phyloP scores from a whole-genome alignment of 2,888 invertebrate species.

The Coleophora deauratella region DNA sequence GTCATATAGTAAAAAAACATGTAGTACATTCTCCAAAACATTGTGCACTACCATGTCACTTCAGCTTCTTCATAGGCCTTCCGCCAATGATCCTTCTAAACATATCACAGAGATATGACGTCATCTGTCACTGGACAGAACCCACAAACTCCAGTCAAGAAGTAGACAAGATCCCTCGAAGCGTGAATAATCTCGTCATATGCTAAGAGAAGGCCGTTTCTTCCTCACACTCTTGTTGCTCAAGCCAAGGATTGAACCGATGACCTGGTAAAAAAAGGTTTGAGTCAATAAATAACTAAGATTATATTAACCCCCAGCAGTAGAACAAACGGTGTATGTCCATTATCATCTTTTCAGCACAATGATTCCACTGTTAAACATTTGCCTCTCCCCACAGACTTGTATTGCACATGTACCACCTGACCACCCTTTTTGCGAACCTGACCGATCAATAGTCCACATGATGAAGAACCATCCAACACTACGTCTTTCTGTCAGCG shows the following conservation, averaged over 20 bases:
- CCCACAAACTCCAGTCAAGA: constrained; percentile 59
- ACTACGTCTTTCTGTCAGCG: too few relatives aligned
- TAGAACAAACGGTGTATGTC: too few relatives aligned
- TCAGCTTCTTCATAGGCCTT: constrained; percentile 16
- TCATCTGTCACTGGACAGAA: constrained; percentile 42
- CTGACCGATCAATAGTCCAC: too few relatives aligned
- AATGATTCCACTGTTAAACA: too few relatives aligned
- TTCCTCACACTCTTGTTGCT: constrained; percentile 84
- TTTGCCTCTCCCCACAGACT: too few relatives aligned
- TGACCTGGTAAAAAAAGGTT: constrained; percentile 49
- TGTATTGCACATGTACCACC: too few relatives aligned
- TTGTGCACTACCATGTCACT: constrained; percentile 11
- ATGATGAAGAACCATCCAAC: too few relatives aligned
- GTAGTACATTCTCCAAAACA: too few relatives aligned
- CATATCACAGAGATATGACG: constrained; percentile 38
- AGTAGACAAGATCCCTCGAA: constrained; percentile 44
- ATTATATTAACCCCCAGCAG: too few relatives aligned
- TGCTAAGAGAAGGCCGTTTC: constrained; percentile 85
- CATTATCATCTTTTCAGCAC: too few relatives aligned
- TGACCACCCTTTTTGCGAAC: too few relatives aligned
- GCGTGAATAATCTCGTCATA: constrained; percentile 64
- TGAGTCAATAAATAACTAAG: not conserved
- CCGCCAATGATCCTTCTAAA: constrained; percentile 37
- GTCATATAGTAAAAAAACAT: too few relatives aligned
- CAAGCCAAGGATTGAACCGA: constrained; percentile 85